Percentiles rank a stretch among this genome's conserved stretches.
Conservation (phyloP, 2,113 vertebrate genomes). For the Elephas maximus region DNA sequence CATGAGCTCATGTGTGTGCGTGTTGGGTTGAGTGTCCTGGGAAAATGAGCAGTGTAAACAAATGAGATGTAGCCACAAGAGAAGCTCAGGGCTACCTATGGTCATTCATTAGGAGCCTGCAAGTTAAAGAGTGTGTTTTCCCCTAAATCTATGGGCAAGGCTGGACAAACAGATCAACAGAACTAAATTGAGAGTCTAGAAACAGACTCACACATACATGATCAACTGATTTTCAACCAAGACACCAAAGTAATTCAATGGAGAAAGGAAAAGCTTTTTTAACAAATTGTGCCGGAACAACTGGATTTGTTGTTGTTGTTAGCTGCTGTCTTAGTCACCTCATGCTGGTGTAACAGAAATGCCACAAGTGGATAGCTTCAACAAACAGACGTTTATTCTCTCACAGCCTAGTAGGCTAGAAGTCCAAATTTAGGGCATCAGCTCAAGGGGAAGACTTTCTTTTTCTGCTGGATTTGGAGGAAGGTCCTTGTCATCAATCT, state of each 20-base stretch:
- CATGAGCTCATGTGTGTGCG: not conserved
- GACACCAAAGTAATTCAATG: not conserved
- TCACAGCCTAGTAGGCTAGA: too few relatives aligned
- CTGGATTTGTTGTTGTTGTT: not conserved
- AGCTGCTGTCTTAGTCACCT: too few relatives aligned
- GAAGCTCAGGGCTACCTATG: not conserved
- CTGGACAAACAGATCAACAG: not conserved
- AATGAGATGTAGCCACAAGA: not conserved
- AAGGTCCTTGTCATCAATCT: too few relatives aligned
- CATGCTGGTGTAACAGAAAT: too few relatives aligned
- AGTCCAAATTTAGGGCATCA: too few relatives aligned
- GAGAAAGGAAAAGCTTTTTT: not conserved
- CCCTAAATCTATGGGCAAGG: not conserved
- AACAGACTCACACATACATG: not conserved
- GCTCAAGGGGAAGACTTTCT: too few relatives aligned
- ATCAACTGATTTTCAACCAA: not conserved
- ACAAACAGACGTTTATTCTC: too few relatives aligned
- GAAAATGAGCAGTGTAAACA: not conserved
- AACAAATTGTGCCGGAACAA: not conserved
- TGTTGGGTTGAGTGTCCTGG: not conserved
- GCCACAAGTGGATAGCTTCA: too few relatives aligned
- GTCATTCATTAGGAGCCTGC: not conserved
- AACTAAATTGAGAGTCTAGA: too few relatives aligned
- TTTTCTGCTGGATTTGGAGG: too few relatives aligned
- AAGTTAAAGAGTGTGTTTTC: not conserved